phyloP scores from a whole-genome alignment of 2,113 vertebrate species.

The Sclerurus mexicanus region DNA sequence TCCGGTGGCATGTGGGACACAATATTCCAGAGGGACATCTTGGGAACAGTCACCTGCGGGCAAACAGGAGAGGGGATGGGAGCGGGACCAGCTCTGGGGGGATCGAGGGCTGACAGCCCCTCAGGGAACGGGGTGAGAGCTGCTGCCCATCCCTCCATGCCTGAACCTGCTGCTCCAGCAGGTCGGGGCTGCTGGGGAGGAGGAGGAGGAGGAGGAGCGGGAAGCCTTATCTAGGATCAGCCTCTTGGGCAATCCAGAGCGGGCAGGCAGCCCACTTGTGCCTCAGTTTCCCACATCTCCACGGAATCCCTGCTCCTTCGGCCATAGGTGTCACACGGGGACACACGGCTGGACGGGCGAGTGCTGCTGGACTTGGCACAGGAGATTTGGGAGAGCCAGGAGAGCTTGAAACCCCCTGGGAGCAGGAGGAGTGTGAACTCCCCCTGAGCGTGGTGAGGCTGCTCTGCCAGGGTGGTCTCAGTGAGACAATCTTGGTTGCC shows the following conservation, averaged over 20 bases:
- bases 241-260: slow-evolving; percentile 36
- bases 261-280: neutral
- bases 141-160: fast-evolving
- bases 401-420: fast-evolving
- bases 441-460: fast-evolving
- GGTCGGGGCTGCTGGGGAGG: neutral
- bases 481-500: neutral
- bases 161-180: neutral
- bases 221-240: neutral
- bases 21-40: slow-evolving; percentile 76
- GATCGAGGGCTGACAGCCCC: fast-evolving
- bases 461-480: neutral
- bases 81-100: fast-evolving
- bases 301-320: neutral
- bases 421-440: neutral
- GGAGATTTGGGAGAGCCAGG: neutral
- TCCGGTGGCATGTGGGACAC: slow-evolving; percentile 70
- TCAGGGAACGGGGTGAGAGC: fast-evolving
- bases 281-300: neutral
- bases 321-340: fast-evolving
- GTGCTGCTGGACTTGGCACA: fast-evolving
- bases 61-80: neutral
- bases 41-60: neutral
- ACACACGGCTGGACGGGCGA: fast-evolving
- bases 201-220: neutral